A percentile compares a stretch with the other conserved stretches of the same genome.
These are phyloP conservation scores for Esox lucius DNA, from an alignment of 2,797 vertebrate species.

Conservation along the genomic window DNA sequence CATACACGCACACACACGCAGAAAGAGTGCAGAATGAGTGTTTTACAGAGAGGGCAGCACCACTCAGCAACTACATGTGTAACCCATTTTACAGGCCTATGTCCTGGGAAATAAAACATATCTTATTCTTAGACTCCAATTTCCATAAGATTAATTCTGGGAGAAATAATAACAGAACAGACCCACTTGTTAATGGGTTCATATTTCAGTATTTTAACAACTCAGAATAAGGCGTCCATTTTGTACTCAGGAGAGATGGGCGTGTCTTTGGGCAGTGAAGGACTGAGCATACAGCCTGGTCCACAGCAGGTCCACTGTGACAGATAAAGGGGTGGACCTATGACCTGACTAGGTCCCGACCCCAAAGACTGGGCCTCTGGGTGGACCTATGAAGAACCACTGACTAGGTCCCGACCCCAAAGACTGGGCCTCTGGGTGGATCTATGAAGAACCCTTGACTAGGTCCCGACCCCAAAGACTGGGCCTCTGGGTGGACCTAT, in stretches of 20 bases:
- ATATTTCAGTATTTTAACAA: constrained; percentile 64
- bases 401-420: no score
- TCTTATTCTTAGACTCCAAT: constrained; percentile 53
- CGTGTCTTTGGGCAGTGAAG: neutral
- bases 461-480: no score
- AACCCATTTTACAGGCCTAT: constrained; percentile 67
- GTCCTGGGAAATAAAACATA: constrained; percentile 65
- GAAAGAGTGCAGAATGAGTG: neutral
- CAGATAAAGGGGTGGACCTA: neutral
- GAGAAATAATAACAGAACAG: constrained; percentile 66
- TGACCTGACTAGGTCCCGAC: no score
- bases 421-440: no score
- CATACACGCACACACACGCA: neutral
- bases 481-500: no score
- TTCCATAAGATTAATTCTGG: constrained; percentile 63
- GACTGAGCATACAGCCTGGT: neutral
- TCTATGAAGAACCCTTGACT: no score
- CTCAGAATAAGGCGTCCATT: constrained; percentile 15
- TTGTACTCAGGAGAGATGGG: constrained; percentile 47
- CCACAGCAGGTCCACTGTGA: neutral
- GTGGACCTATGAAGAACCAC: no score
- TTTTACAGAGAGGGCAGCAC: constrained; percentile 42
- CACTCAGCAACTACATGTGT: constrained; percentile 60
- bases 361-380: no score
- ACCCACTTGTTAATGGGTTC: constrained; percentile 63